Base-by-base conservation (phyloP, 37 sponge, comb jelly and placozoan genomes). In the Hormiphora californensis region DNA sequence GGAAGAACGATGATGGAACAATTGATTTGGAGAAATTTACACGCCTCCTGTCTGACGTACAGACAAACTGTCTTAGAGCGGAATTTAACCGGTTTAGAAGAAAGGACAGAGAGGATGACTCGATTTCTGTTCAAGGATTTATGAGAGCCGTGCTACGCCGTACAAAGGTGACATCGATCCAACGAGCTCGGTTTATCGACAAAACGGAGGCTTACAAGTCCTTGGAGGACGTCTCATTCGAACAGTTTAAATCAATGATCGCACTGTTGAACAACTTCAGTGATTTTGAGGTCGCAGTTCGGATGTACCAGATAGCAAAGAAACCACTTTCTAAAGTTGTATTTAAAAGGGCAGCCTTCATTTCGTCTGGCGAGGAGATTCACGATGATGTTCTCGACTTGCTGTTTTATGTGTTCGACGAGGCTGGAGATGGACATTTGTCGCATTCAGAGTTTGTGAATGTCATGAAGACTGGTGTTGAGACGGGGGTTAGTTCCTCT, bases 301-400 rank as follows among this genome's bases (percentile, higher is more conserved):
- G 67, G 28, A 65, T 65, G 67, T 65, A 65, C 17, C 67, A 65
- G 35, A 65, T 65, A 34, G 67, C 67, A 65, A 65, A 65, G 37
- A 65, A 65, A 38, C 67, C 67, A 19, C 67, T 65, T 27, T 35
- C 67, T 5, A 65, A 17, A 34, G 67, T 7, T 31, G 67, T 65
- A 15, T 65, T 65, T 28, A 65, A 65, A 17, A 21, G 67, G 17
- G 67, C 67, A 28, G 67, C 67, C 12, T 33, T 34, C 37, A 65
- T 65, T 28, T 33, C 38, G 11, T 32, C 67, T 65, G 67, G 67
- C 32, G 67, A 65, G 35, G 28, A 65, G 17, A 17, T 65, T 34
- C 38, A 65, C 17, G 67, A 65, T 65, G 37, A 25, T 19, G 17
- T 65, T 65, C 38, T 65, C 9, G 67, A 65, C 17, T 7, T 65